Base-by-base conservation (phyloP, 2,797 vertebrate species). In the Tinamus major region DNA sequence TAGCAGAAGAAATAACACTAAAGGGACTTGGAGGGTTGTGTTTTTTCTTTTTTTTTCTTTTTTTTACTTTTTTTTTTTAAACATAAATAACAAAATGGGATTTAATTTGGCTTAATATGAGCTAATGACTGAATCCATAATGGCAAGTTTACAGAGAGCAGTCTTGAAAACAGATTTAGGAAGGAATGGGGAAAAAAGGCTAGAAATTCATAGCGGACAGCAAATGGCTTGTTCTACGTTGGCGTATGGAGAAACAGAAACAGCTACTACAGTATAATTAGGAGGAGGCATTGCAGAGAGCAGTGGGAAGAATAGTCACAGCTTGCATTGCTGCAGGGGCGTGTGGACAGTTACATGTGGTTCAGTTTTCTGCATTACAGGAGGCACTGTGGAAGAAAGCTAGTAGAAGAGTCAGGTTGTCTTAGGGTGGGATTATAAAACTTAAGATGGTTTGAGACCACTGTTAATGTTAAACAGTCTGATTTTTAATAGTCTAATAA, bases 341-440 rank as follows among this genome's bases (percentile, higher is more conserved):
- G 23, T 0, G 4, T 0, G 0, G 44, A 21, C 18, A 42, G 39
- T 55, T 65, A 4, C 2, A 35, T 2, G 2, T 27, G 19, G 15
- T 76, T 80, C n/a, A n/a, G 23, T 9, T 6, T 46, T 80, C 18
- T 48, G 13, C 70, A 37, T 48, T 79, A 26, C 0, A 0, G 23
- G 63, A 35, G 17, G 27, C 44, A 33, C 17, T 2, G 2, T 41
- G 7, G 51, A 31, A 61, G 13, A 27, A 72, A 71, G 14, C 24
- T 41, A 3, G 5, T 16, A 27, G 64, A 35, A 87, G 46, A 62
- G 20, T 56, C 29, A 27, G 23, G 31, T 33, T 24, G 62, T 49
- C 23, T 7, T 49, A 29, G 21, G 64, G 37, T 42, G 18, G 35
- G 42, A 23, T n/a, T 77, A 77, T 33, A 35, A 6, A 61, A 61